Conservation (phyloP, 2,113 vertebrate genomes). For the Petaurus breviceps region DNA sequence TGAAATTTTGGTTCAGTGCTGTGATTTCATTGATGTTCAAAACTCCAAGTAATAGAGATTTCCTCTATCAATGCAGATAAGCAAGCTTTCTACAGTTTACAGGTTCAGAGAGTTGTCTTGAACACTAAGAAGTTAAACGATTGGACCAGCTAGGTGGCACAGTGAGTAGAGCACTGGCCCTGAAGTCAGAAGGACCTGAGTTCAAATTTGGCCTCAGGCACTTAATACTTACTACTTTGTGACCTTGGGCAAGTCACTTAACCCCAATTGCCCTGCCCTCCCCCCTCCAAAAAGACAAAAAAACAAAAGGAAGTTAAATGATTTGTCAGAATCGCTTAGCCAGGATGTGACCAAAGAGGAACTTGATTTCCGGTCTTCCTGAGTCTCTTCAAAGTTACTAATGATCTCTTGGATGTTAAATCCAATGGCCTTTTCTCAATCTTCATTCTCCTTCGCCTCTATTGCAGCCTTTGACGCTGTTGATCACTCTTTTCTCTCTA, state of each 20-base stretch:
- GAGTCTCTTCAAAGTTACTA: not conserved
- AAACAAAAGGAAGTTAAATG: not conserved
- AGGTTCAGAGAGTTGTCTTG: not conserved
- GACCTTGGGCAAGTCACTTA: no score
- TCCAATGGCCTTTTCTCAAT: not conserved
- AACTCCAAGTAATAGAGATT: not conserved
- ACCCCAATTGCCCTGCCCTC: no score
- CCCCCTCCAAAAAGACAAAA: no score
- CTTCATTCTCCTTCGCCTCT: not conserved
- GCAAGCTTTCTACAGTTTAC: not conserved
- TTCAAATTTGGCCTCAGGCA: no score
- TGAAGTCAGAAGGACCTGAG: no score
- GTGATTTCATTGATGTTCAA: not conserved
- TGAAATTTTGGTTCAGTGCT: not conserved
- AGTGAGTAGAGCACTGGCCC: no score
- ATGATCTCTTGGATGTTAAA: not conserved
- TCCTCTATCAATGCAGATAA: not conserved
- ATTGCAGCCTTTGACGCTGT: not conserved
- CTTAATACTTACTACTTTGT: no score
- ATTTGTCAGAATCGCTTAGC: not conserved
- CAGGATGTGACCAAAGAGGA: not conserved
- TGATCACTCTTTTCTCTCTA: not conserved
- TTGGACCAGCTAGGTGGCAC: not conserved
- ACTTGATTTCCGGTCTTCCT: not conserved
- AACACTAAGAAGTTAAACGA: not conserved